Conservation (phyloP, 1,140 invertebrate genomes). For the Rhyacophila brunnea region DNA sequence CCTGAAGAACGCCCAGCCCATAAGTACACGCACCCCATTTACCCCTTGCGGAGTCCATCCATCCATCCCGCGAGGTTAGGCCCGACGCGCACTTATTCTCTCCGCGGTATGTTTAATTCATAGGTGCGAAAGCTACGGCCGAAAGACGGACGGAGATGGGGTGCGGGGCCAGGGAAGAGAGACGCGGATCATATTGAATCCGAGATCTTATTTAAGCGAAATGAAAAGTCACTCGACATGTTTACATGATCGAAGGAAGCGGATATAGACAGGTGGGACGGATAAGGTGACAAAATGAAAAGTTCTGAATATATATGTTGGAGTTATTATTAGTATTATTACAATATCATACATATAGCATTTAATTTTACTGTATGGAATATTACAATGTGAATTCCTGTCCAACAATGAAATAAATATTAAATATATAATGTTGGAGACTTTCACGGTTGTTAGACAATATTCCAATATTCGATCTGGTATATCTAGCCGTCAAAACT, state of each 20-base stretch:
- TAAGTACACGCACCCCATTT: too few relatives aligned
- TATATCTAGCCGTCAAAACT: too few relatives aligned
- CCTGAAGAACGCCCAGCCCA: too few relatives aligned
- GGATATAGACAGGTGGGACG: background rate
- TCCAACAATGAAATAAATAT: too few relatives aligned
- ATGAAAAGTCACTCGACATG: conserved; percentile 32
- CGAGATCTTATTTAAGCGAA: conserved; percentile 32
- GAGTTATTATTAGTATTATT: too few relatives aligned
- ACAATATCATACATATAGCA: too few relatives aligned
- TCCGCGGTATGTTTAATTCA: conserved; percentile 33
- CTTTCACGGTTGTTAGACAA: too few relatives aligned
- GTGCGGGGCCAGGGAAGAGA: background rate
- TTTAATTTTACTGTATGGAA: too few relatives aligned
- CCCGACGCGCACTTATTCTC: conserved; percentile 17
- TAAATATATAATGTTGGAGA: too few relatives aligned
- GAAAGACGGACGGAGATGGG: background rate
- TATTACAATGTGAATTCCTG: too few relatives aligned
- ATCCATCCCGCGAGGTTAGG: conserved; percentile 6
- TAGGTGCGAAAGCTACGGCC: conserved; percentile 11
- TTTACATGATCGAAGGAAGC: conserved; percentile 33
- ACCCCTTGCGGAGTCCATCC: background rate
- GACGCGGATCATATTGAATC: conserved; percentile 25
- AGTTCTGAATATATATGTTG: too few relatives aligned
- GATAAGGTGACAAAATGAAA: background rate
- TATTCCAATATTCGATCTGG: too few relatives aligned